Evolutionary conservation across 1,140 invertebrate genomes (phyloP), one percentile per base, ranked within the genome.

Genomic region (Diuraphis noxia): DNA sequence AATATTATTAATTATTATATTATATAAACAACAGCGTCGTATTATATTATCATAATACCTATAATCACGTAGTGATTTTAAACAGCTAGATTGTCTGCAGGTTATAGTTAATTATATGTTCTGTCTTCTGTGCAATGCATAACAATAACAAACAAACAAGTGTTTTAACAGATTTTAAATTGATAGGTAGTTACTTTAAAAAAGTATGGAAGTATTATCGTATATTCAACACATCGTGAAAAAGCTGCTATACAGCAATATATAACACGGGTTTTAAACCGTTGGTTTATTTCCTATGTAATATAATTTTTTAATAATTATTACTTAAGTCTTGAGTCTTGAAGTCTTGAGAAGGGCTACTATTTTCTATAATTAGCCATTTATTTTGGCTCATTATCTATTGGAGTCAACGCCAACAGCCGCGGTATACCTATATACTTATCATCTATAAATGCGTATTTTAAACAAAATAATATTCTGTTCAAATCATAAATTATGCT

Each of bases 311-410:
- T n/a, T n/a, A n/a, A n/a, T n/a, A n/a, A n/a, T n/a, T n/a, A n/a
- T n/a, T n/a, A n/a, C n/a, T n/a, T n/a, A n/a, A n/a, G n/a, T n/a
- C n/a, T n/a, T n/a, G n/a, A n/a, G n/a, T n/a, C n/a, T n/a, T n/a
- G n/a, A n/a, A n/a, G 30, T n/a, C 30, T n/a, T n/a, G 3, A n/a
- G 0, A 17, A n/a, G 1, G 13, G 30, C 30, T 1, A n/a, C 34
- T n/a, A n/a, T n/a, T n/a, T 17, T n/a, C 13, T 72, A 72, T n/a
- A 72, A 72, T 17, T 17, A 10, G 17, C 13, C n/a, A 72, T 72
- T n/a, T 17, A n/a, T n/a, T 34, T 2, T 63, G 30, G 30, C 30
- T n/a, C 56, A 63, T 56, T 30, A 56, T 30, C 52, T 56, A 56
- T 63, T 30, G 30, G 30, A 1, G 30, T 17, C 30, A 30, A 63